Evolutionary conservation across 2,888 invertebrate species (phyloP), one percentile per base, ranked within the genome.

Genomic region (Agonopterix arenella): DNA sequence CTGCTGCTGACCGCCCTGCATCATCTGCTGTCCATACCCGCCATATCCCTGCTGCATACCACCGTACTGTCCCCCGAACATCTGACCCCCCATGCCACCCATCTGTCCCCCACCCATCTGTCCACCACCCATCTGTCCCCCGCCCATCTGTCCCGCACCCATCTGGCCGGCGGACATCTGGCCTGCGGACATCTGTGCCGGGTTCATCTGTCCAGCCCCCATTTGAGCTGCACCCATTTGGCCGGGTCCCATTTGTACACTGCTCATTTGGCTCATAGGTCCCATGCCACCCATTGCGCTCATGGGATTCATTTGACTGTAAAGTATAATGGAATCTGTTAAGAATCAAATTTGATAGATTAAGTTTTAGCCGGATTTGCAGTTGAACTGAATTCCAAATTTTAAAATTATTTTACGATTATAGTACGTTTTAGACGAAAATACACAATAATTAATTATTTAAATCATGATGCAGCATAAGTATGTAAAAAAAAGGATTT

Each of bases 41-140:
- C 80, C 82, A 45, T 86, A 85, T 0, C 85, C 79, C 49, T 90
- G 91, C 66, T 92, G 93, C 91, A 93, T 93, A 51, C 91, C 90
- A 2, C 89, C 88, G 53, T 93, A 93, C 66, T 92, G 93, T 1
- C 80, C 80, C 11, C 90, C 90, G 64, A 92, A 92, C 91, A 92
- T 90, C 59, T 90, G 86, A 0, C 82, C 85, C 46, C 84, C 83
- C 82, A 89, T 89, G n/a, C 84, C 80, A 60, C 76, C 76, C 81
- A 84, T 84, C 59, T 90, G 76, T 55, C 86, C 68, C 1, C 61
- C 66, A 11, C 79, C 83, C 89, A 91, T 86, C 46, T 84, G 80
- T 4, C 68, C 75, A 40, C 72, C 79, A 61, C 72, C 69, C 83
- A 83, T 83, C 46, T 90, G 79, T 50, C 86, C 73, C 0, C 68